Base-by-base conservation (phyloP, 1,140 invertebrate genomes). In the Mya arenaria region DNA sequence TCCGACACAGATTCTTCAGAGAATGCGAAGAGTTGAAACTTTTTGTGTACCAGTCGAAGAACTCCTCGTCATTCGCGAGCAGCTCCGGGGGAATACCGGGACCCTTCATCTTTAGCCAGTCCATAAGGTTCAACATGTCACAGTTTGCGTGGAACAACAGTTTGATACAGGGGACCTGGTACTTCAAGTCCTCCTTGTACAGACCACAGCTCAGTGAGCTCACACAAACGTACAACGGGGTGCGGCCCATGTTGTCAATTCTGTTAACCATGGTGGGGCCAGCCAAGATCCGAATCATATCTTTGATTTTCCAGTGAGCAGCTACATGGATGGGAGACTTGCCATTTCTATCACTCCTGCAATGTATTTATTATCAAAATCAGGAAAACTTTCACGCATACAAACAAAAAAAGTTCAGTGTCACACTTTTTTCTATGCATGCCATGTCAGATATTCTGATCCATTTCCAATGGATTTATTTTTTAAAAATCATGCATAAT, bases 201-300 rank as follows among this genome's bases (percentile, higher is more conserved):
- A 92, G 84, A 10, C 90, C 91, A 6, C 90, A 92, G 65, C 89
- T 91, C 10, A 92, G 82, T 0, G 92, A 91, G 44, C 90, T 90
- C 0, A 92, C 91, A 83, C 91, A 92, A n/a, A 92, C 90, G 83
- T 92, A 92, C 1, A 92, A 86, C 13, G 92, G 92, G 0, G 92
- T 92, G 28, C 91, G 84, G 0, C 92, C 92, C 58, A 85, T 84
- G 68, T 91, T 79, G 77, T 92, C 92, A 4, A 89, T 85, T 30
- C 86, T 85, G 81, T 92, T 91, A 5, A 91, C 88, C 69, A 90
- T 82, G 55, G 88, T 87, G 15, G 89, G 85, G 6, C 88, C 87
- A 32, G 84, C 83, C 10, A 92, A 84, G 36, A 92, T 86, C 41
- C 87, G 80, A 17, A 92, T 85, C 81, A 92, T 90, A 62, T 92